phyloP scores from a whole-genome alignment of 2,113 vertebrate genomes.

The Sander vitreus region DNA sequence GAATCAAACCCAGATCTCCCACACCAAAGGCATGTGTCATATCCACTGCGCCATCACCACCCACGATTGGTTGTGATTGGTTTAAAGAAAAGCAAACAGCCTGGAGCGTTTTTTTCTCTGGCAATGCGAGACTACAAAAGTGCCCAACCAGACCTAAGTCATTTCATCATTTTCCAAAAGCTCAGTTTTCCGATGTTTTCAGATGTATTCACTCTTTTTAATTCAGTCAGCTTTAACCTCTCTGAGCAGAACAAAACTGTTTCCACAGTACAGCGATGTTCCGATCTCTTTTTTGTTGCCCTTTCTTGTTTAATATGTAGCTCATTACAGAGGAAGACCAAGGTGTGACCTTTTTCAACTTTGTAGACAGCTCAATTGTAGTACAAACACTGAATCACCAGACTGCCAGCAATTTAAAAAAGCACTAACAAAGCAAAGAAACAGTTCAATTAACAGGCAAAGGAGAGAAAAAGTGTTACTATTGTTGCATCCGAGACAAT shows the following conservation, averaged over 20 bases:
- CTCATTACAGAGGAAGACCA: constrained; percentile 47
- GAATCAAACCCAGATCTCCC: too few species aligned
- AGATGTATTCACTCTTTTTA: neutral
- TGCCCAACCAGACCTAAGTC: too few species aligned
- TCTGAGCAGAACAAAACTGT: neutral
- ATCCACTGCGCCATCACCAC: too few species aligned
- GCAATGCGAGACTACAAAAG: too few species aligned
- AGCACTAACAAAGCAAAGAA: neutral
- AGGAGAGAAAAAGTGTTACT: too few species aligned
- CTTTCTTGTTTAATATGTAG: constrained; percentile 4
- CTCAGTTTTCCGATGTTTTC: too few species aligned
- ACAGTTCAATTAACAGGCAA: neutral
- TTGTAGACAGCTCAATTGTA: neutral
- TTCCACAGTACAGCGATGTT: constrained; percentile 2
- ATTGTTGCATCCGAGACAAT: neutral
- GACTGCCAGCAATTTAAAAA: neutral
- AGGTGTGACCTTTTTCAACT: constrained; percentile 45
- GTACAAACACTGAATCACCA: constrained; percentile 18
- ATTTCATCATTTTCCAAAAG: too few species aligned
- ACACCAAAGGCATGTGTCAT: too few species aligned
- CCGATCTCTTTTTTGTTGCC: neutral
- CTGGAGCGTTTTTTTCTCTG: too few species aligned
- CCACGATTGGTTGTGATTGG: too few species aligned
- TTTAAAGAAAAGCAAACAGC: too few species aligned
- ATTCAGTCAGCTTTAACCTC: too few species aligned